Percentiles rank a stretch among this genome's conserved stretches.
Conservation (phyloP, 2,797 vertebrate species). For the Acanthornis magna region DNA sequence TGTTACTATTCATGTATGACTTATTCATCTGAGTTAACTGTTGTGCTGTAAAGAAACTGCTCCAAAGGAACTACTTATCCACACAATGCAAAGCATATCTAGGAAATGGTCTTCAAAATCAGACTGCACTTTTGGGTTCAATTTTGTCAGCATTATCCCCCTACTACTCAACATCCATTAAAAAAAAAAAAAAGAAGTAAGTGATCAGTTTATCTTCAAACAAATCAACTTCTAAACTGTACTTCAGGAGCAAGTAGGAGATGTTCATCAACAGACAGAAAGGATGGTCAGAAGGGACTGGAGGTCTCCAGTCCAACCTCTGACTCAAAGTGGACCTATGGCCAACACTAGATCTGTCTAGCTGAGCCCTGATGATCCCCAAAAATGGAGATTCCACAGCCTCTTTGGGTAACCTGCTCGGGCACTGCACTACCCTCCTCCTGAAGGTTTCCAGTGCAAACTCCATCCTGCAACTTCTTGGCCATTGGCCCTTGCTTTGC, state of each 20-base stretch:
- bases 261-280: neutral
- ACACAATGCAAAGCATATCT: neutral
- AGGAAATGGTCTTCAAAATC: neutral
- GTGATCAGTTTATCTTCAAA: neutral
- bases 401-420: neutral
- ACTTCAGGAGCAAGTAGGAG: neutral
- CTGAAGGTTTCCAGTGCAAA: neutral
- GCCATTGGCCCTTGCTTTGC: neutral
- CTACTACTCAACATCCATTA: neutral
- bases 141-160: neutral
- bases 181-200: neutral
- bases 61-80: neutral
- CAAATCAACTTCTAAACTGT: neutral
- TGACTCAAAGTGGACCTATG: neutral
- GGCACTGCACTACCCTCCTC: neutral
- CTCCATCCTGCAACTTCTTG: neutral
- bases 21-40: neutral
- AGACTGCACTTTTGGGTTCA: neutral
- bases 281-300: neutral
- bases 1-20: neutral
- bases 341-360: neutral
- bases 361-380: neutral
- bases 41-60: neutral
- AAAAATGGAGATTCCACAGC: neutral
- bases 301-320: neutral